Evolutionary conservation across 2,797 vertebrate species (phyloP).

Genomic region (Hydrocynus forskahlii): DNA sequence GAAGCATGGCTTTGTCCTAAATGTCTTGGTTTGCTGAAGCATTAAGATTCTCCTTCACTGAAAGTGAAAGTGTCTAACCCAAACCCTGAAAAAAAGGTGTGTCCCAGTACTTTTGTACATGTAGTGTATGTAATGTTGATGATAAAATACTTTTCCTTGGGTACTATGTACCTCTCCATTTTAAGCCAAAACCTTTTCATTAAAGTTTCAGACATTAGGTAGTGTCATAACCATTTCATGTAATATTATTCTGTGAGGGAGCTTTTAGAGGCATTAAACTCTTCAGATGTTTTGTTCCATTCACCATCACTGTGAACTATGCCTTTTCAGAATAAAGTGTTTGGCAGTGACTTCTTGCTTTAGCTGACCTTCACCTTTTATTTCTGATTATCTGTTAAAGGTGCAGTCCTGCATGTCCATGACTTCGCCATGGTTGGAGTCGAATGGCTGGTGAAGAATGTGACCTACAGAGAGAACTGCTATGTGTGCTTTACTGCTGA

Average conservation of each 20-base stretch:
- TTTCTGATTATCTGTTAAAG: constrained; percentile 62
- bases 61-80: too few relatives aligned
- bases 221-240: neutral
- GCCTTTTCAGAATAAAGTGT: neutral
- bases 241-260: too few relatives aligned
- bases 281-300: neutral
- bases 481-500: constrained; percentile 80
- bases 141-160: too few relatives aligned
- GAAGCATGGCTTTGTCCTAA: too few relatives aligned
- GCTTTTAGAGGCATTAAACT: neutral
- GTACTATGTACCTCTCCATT: neutral
- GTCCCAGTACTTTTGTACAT: too few relatives aligned
- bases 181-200: neutral
- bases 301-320: neutral
- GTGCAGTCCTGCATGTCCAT: constrained; percentile 86
- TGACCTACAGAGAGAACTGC: constrained; percentile 85
- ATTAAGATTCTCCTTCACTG: too few relatives aligned
- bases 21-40: too few relatives aligned
- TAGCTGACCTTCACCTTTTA: too few relatives aligned
- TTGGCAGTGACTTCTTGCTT: neutral
- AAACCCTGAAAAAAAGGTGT: too few relatives aligned
- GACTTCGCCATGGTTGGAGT: constrained; percentile 79
- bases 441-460: constrained; percentile 88
- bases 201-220: neutral
- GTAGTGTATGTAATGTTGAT: too few relatives aligned